phyloP scores from a whole-genome alignment of 2,888 invertebrate species.

The Aphelenchoides bicaudatus region DNA sequence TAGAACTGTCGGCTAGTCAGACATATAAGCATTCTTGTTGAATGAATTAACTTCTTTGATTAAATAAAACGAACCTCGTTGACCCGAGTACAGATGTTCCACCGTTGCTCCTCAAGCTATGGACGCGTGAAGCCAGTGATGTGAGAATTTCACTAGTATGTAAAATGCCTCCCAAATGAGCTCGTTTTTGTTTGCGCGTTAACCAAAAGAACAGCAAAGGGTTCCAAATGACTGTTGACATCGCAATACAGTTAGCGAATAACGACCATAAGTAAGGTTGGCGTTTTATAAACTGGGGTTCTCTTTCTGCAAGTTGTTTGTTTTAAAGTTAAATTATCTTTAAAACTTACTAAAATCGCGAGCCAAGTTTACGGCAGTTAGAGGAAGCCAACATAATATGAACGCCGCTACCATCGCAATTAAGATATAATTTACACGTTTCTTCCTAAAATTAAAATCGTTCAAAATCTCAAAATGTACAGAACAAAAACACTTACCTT shows the following conservation, averaged over 20 bases:
- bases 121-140: constrained; percentile 36
- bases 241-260: constrained; percentile 56
- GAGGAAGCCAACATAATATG: constrained; percentile 57
- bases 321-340: constrained; percentile 3
- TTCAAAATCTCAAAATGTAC: neutral
- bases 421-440: constrained; percentile 44
- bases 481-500: constrained; percentile 29
- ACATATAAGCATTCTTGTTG: neutral
- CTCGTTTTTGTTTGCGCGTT: constrained; percentile 57
- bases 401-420: constrained; percentile 73
- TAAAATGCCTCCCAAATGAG: constrained; percentile 50
- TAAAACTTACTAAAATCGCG: constrained; percentile 53
- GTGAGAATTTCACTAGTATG: constrained; percentile 53
- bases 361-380: constrained; percentile 56
- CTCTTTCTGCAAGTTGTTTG: constrained; percentile 39
- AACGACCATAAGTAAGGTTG: constrained; percentile 58
- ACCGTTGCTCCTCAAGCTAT: constrained; percentile 35
- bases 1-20: too few relatives aligned
- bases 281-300: constrained; percentile 44
- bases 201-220: constrained; percentile 60
- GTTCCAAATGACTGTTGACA: constrained; percentile 59
- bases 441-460: constrained; percentile 32
- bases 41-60: neutral
- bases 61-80: constrained; percentile 14
- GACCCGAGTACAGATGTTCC: constrained; percentile 18